phyloP scores from a whole-genome alignment of 2,797 vertebrate species.

The Austrolebias charrua region DNA sequence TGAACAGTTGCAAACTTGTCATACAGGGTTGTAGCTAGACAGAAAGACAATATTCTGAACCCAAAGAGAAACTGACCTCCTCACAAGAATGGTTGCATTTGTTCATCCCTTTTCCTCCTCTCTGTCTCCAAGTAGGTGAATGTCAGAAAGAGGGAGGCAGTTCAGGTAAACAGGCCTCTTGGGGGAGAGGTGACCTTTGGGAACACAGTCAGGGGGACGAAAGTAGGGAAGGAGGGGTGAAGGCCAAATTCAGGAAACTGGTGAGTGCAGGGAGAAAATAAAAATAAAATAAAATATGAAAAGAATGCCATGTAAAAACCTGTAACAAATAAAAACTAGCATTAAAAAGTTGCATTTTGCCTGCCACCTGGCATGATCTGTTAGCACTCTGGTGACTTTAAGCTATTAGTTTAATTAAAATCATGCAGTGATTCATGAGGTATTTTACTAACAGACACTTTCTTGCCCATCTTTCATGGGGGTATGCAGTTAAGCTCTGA shows the following conservation, averaged over 20 bases:
- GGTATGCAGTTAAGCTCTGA: too few species aligned
- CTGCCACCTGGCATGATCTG: too few species aligned
- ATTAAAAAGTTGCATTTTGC: not conserved
- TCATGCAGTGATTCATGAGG: too few species aligned
- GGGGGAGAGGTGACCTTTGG: constrained; percentile 93
- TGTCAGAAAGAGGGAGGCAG: constrained; percentile 65
- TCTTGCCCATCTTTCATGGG: too few species aligned
- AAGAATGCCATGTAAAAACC: constrained; percentile 3
- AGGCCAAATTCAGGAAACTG: constrained; percentile 29
- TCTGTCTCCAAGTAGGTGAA: constrained; percentile 63
- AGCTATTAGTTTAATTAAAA: too few species aligned
- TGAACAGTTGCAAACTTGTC: not conserved
- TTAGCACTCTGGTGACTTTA: too few species aligned
- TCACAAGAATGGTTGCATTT: constrained; percentile 24
- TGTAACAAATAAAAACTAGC: not conserved
- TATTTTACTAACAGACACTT: too few species aligned
- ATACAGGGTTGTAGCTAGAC: not conserved
- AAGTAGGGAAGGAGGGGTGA: constrained; percentile 37
- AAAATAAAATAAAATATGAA: not conserved
- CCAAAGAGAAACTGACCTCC: constrained; percentile 7
- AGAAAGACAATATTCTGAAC: constrained; percentile 10
- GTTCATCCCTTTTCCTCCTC: constrained; percentile 37
- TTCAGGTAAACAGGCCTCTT: constrained; percentile 81
- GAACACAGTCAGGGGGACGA: constrained; percentile 90
- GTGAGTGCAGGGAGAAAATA: constrained; percentile 18